Conservation (phyloP, 2,797 vertebrate genomes). For the Otolemur crassicaudatus region DNA sequence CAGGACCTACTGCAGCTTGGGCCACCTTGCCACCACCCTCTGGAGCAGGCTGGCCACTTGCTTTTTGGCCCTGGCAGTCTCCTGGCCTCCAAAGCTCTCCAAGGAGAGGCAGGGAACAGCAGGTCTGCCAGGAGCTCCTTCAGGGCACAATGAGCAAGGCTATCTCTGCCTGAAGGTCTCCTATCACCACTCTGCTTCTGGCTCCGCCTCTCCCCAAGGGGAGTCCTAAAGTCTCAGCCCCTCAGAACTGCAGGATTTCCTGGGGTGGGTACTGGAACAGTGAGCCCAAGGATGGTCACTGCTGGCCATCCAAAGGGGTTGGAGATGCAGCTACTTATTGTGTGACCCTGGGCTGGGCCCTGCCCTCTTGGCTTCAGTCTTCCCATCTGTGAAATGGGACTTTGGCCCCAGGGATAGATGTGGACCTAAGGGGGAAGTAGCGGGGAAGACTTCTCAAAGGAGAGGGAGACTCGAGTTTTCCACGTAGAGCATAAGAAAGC, state of each 20-base stretch:
- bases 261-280: fast-evolving
- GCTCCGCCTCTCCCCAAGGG: fast-evolving
- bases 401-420: background rate
- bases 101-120: background rate
- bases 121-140: background rate
- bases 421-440: background rate
- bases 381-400: background rate
- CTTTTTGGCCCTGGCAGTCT: too few species aligned
- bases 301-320: background rate
- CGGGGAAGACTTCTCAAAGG: background rate
- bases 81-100: background rate
- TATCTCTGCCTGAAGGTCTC: fast-evolving
- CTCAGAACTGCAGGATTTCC: background rate
- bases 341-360: background rate
- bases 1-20: background rate
- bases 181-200: too few species aligned
- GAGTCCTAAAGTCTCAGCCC: background rate
- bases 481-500: background rate
- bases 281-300: background rate
- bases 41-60: background rate
- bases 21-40: background rate
- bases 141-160: too few species aligned
- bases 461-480: too few species aligned
- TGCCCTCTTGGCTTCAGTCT: background rate
- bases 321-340: background rate